Base-by-base conservation (phyloP, 2,888 invertebrate genomes). In the Scaptomyza flava region DNA sequence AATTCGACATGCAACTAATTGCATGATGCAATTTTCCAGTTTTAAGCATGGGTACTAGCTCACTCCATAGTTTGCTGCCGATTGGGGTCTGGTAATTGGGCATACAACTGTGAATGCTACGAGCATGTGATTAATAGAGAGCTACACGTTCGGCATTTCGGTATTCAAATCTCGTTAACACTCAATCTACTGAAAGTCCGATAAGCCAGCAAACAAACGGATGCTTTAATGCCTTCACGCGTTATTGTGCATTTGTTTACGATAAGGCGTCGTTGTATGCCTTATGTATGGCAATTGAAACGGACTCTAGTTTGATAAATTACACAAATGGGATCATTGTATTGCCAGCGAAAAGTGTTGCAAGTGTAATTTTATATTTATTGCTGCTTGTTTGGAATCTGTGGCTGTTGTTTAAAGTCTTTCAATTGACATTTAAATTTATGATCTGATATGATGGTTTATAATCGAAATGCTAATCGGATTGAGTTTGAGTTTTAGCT, bases 221-320 rank as follows among this genome's bases (percentile, higher is more conserved):
- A 83, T 78, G 74, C 50, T 36, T 9, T 43, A 38, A 51, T 57
- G 48, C 43, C 9, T 46, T 47, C 31, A 74, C 66, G 70, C 77
- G 67, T 80, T 77, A 0, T 33, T 8, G 7, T 46, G n/a, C 27
- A 66, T 65, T 74, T 83, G 72, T 74, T 79, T 71, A 79, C 62
- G 43, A 67, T 52, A 50, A 8, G 41, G 9, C 41, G 17, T 27
- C 12, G 11, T n/a, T 33, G 41, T 41, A 20, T 45, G 58, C n/a
- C 46, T 56, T 17, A 17, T 17, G 17, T 17, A 17, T 17, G 17
- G 43, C 30, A 83, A 73, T 73, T 74, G 70, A 67, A 60, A 43
- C 52, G 27, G 53, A 58, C 53, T 65, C 80, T 45, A 68, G 53
- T 86, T 74, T 78, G 84, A 84, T 81, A 81, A 73, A 77, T 79